Evolutionary conservation across 1,140 invertebrate genomes (phyloP).

Genomic region (Eumaeus atala): DNA sequence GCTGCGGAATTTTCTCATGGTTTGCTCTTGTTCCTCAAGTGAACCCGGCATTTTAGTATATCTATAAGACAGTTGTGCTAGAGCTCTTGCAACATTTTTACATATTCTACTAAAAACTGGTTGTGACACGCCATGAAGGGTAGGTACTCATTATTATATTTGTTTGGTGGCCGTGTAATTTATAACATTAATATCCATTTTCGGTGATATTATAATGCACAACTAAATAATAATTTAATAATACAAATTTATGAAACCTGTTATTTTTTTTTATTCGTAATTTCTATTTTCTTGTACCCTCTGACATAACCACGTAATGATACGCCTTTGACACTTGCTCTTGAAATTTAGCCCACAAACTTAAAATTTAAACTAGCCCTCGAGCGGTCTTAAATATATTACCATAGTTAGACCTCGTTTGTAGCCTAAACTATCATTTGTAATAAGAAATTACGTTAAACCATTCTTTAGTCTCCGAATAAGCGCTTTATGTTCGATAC

Average conservation of each 20-base stretch:
- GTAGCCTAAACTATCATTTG: neutral
- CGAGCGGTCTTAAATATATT: conserved; percentile 1
- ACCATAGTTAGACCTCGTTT: neutral
- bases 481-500: too few species aligned
- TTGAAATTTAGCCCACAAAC: neutral
- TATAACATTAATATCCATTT: conserved; percentile 3
- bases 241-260: too few species aligned
- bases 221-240: neutral
- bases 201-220: neutral
- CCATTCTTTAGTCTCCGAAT: too few species aligned
- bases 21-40: conserved; percentile 23
- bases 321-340: neutral
- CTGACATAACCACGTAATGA: neutral
- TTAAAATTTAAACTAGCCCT: conserved; percentile 1
- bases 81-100: conserved; percentile 22
- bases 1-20: conserved; percentile 30
- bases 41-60: conserved; percentile 33
- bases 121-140: conserved; percentile 24
- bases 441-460: neutral
- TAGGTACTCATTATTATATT: neutral
- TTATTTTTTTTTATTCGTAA: too few species aligned
- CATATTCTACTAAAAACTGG: conserved; percentile 24
- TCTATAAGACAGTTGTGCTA: conserved; percentile 17
- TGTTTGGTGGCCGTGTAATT: conserved; percentile 4
- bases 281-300: too few species aligned